Percentiles rank a stretch among this genome's conserved stretches.
Evolutionary conservation across 2,113 vertebrate genomes (phyloP).

Genomic region (Pongo pygmaeus): DNA sequence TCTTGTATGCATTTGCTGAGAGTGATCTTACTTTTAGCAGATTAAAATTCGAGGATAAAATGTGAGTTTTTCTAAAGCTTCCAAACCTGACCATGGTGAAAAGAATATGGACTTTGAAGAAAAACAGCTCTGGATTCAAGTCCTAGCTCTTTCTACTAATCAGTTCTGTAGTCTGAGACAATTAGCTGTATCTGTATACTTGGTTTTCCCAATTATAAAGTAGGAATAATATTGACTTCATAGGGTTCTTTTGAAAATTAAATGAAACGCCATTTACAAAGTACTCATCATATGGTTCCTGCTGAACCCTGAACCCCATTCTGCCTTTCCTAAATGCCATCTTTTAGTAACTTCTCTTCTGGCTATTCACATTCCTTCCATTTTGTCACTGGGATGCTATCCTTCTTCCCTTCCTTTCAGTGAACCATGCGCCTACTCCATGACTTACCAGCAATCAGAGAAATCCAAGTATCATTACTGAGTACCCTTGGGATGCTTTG

Average conservation of each 20-base stretch:
- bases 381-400: neutral
- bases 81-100: neutral
- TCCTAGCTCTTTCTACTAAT: neutral
- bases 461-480: neutral
- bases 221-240: neutral
- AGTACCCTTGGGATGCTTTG: neutral
- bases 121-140: neutral
- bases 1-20: neutral
- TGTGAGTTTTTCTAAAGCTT: neutral
- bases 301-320: accelerated
- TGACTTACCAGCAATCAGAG: neutral
- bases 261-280: neutral
- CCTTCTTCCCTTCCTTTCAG: neutral
- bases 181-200: neutral
- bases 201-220: neutral
- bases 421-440: neutral
- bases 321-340: neutral
- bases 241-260: neutral
- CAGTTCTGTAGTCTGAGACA: neutral
- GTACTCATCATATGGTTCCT: neutral
- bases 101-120: neutral
- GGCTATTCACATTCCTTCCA: neutral
- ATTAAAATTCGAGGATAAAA: neutral
- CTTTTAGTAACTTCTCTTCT: neutral
- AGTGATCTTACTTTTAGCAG: neutral